Evolutionary conservation across 2,113 vertebrate genomes (phyloP).

Genomic region (Stigmatopora argus): DNA sequence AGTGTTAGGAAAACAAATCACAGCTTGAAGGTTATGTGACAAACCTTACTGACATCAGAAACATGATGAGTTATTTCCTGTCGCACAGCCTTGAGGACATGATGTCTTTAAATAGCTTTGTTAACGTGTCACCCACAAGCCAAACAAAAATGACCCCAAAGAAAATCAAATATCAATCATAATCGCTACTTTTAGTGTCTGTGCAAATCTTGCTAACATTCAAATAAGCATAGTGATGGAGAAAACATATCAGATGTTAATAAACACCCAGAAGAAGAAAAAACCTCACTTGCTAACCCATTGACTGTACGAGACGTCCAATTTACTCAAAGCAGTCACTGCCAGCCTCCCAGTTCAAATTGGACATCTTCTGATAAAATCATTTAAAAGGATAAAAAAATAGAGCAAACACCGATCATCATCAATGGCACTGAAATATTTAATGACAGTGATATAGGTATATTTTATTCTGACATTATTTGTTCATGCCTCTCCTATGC

Average conservation of each 20-base stretch:
- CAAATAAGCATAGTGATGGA: constrained; percentile 9
- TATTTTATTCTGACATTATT: constrained; percentile 28
- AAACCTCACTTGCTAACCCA: background rate
- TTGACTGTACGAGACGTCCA: no score
- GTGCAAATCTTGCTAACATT: background rate
- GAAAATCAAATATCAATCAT: background rate
- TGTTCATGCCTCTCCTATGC: constrained; percentile 45
- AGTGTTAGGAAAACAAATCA: background rate
- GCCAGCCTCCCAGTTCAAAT: no score
- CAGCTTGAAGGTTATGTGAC: background rate
- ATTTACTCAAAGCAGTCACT: no score
- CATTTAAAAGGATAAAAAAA: no score
- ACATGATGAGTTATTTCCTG: background rate
- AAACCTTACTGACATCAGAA: background rate
- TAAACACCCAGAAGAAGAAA: background rate
- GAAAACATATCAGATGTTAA: constrained; percentile 21
- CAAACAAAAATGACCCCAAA: background rate
- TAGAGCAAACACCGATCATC: no score
- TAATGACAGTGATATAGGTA: no score
- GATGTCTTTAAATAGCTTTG: background rate
- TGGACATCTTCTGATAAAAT: no score
- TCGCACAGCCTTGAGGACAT: background rate
- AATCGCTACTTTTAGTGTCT: background rate
- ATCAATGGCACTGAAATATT: no score
- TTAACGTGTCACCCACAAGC: background rate